Evolutionary conservation across 1,140 invertebrate genomes (phyloP).

Genomic region (Uloborus diversus): DNA sequence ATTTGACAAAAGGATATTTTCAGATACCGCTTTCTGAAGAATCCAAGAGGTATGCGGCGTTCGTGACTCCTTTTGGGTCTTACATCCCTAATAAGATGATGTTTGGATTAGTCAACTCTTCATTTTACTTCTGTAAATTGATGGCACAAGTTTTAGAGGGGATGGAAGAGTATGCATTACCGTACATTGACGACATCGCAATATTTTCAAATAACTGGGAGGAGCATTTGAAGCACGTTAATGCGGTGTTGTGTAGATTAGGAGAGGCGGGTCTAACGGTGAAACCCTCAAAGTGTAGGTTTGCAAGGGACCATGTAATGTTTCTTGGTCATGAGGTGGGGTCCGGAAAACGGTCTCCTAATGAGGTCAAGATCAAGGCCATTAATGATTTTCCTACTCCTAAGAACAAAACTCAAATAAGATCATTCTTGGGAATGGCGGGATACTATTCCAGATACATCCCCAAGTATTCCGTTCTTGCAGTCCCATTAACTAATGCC

Average conservation of each 20-base stretch:
- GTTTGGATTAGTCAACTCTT: neutral
- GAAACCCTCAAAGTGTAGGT: too few species aligned
- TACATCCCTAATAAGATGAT: constrained; percentile 65
- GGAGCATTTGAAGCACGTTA: constrained; percentile 2
- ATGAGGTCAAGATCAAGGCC: too few species aligned
- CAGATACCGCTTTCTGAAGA: constrained; percentile 64
- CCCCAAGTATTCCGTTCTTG: too few species aligned
- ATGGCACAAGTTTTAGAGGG: neutral
- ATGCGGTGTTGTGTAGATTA: neutral
- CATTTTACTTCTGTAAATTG: constrained; percentile 4
- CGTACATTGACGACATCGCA: constrained; percentile 21
- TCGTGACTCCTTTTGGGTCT: constrained; percentile 64
- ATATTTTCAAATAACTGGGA: constrained; percentile 23
- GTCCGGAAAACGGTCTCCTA: too few species aligned
- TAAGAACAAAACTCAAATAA: too few species aligned
- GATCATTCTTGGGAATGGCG: too few species aligned
- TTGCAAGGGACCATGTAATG: too few species aligned
- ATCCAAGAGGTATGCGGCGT: constrained; percentile 66
- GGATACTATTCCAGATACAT: too few species aligned
- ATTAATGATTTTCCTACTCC: too few species aligned
- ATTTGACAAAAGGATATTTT: constrained; percentile 68
- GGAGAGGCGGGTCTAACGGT: too few species aligned
- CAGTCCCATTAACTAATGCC: too few species aligned
- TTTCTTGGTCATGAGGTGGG: too few species aligned
- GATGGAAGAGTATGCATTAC: constrained; percentile 3